phyloP scores from a whole-genome alignment of 2,797 vertebrate genomes.

The Crossoptilon crossoptilon region DNA sequence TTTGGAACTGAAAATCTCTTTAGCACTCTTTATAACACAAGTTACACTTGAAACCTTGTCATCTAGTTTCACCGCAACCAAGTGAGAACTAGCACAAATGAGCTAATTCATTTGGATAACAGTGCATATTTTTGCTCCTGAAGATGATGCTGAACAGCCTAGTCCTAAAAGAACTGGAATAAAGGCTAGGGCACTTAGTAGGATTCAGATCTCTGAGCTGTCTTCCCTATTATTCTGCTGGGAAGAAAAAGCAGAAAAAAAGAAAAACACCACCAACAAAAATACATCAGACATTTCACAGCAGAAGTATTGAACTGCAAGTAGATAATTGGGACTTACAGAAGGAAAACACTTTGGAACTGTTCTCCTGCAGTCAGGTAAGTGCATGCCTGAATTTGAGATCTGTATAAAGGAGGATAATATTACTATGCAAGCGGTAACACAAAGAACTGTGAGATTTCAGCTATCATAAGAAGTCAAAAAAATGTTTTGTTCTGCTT shows the following conservation, averaged over 20 bases:
- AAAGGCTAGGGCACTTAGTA: constrained; percentile 32
- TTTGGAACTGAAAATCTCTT: constrained; percentile 14
- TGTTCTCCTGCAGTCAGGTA: constrained; percentile 12
- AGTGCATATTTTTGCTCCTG: constrained; percentile 61
- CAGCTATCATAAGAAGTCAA: background rate
- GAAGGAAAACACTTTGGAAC: background rate
- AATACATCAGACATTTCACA: background rate
- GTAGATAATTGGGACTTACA: background rate
- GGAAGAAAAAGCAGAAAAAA: background rate
- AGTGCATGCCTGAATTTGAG: constrained; percentile 21
- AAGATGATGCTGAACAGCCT: constrained; percentile 18
- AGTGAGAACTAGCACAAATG: constrained; percentile 48
- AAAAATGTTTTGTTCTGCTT: constrained; percentile 2
- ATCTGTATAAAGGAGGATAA: background rate
- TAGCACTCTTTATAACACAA: constrained; percentile 19
- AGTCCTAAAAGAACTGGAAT: constrained; percentile 18
- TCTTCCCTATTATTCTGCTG: constrained; percentile 34
- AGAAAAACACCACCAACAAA: background rate
- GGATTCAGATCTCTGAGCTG: constrained; percentile 29
- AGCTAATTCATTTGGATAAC: constrained; percentile 50
- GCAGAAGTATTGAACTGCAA: constrained; percentile 36
- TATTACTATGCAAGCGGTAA: background rate
- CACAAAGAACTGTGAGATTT: constrained; percentile 1
- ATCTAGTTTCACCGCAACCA: constrained; percentile 33
- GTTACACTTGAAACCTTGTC: constrained; percentile 53